Evolutionary conservation across 2,888 invertebrate genomes (phyloP), one percentile per base, ranked within the genome.

Genomic region (Coleophora flavipennella): DNA sequence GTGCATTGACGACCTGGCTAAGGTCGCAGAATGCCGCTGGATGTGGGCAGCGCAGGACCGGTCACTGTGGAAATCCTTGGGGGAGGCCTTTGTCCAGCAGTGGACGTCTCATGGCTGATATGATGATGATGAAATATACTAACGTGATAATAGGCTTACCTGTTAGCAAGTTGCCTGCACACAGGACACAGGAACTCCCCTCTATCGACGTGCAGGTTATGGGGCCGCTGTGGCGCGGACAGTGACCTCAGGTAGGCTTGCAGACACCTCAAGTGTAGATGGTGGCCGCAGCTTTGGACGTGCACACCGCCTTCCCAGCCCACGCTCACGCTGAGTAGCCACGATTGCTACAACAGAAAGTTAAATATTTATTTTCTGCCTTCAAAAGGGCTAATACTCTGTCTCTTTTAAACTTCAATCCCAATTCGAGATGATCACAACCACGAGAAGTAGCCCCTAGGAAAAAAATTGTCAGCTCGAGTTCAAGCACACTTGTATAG

Each of bases 271-370:
- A 97, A 87, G 83, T 99, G 99, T 43, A 99, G 88, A 77, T 96
- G 95, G 81, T 99, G 99, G 0, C 99, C 98, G 84, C 99, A 99
- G 1, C 97, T 95, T 75, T 94, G 94, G 38, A 96, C 94, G 74
- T 95, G 93, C 38, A 97, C 94, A 39, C 97, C 97, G 48, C 95
- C 94, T 73, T 94, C 94, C 90, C 93, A 94, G 3, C 94, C 94
- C 56, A 92, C 88, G 66, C 92, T 93, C 42, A 94, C 89, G 43
- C 61, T 58, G 49, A 92, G 70, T 61, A 92, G 87, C 93, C 93
- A 94, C 1, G 93, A 93, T 58, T 90, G 88, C 89, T 90, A 65
- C 13, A 3, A 20, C 20, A 6, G 20, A 20, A 20, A 20, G 3
- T 3, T 20, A 20, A 3, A 20, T 20, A 6, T 20, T 20, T 20